Evolutionary conservation across 2,888 invertebrate species (phyloP).

Genomic region (Conistra vaccinii): DNA sequence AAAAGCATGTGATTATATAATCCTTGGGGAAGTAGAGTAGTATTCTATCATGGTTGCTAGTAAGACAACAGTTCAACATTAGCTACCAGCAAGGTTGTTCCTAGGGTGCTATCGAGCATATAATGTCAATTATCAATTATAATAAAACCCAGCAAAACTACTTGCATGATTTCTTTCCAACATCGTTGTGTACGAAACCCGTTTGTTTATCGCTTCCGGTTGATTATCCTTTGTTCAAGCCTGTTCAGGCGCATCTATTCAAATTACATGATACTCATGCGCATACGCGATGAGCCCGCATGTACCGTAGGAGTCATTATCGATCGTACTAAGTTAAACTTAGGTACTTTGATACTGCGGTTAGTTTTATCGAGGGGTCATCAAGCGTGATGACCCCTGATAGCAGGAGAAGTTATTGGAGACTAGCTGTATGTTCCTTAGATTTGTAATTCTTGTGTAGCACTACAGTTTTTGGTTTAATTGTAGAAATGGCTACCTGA

Average conservation of each 20-base stretch:
- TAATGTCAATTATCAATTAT: conserved; percentile 4
- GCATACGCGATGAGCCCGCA: conserved; percentile 88
- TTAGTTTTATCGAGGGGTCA: conserved; percentile 40
- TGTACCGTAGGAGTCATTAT: conserved; percentile 69
- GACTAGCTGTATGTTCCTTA: background rate
- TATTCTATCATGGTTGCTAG: background rate
- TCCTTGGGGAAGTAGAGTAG: no score
- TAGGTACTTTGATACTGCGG: conserved; percentile 19
- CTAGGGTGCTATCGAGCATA: background rate
- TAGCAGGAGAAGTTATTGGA: conserved; percentile 7
- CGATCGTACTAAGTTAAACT: conserved; percentile 55
- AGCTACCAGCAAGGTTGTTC: background rate
- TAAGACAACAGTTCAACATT: background rate
- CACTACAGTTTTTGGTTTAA: background rate
- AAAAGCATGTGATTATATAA: background rate
- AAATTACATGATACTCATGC: conserved; percentile 86
- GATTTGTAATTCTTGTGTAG: background rate
- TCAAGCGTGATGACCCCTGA: conserved; percentile 27
- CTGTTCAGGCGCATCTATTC: conserved; percentile 85
- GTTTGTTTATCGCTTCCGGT: conserved; percentile 84
- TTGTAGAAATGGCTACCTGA: background rate
- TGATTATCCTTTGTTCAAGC: conserved; percentile 84
- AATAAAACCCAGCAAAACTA: conserved; percentile 33
- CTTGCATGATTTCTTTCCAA: conserved; percentile 35
- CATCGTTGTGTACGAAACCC: conserved; percentile 69